Percentiles rank a stretch among this genome's conserved stretches.
Conservation (phyloP, 1,140 invertebrate species). For the Vanessa atalanta region DNA sequence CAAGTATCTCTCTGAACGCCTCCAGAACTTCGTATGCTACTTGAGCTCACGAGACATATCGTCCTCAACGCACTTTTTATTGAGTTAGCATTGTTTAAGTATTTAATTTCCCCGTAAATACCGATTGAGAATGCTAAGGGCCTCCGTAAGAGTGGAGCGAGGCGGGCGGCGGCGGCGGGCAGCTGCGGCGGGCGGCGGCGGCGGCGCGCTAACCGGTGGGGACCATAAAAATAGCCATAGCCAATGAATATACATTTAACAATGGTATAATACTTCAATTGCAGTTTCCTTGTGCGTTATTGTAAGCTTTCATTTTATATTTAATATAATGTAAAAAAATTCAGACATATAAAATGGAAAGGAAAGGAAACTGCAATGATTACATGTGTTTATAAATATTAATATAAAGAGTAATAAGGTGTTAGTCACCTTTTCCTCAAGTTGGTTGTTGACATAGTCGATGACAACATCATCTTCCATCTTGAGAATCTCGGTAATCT, state of each 20-base stretch:
- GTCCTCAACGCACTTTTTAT: slow-evolving; percentile 40
- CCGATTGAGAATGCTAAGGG: slow-evolving; percentile 77
- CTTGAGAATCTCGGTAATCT: slow-evolving; percentile 96
- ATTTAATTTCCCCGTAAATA: slow-evolving; percentile 80
- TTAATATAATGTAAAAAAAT: background rate
- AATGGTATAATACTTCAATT: slow-evolving; percentile 66
- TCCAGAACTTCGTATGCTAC: slow-evolving; percentile 35
- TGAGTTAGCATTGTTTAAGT: slow-evolving; percentile 70
- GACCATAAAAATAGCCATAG: slow-evolving; percentile 82
- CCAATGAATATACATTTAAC: slow-evolving; percentile 80
- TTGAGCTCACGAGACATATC: slow-evolving; percentile 22
- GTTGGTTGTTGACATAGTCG: slow-evolving; percentile 99
- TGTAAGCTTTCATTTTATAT: slow-evolving; percentile 2
- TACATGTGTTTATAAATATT: slow-evolving; percentile 67
- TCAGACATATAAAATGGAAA: slow-evolving; percentile 41
- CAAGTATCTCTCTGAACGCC: slow-evolving; percentile 69
- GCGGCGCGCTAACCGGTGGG: slow-evolving; percentile 78
- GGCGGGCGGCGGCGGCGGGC: slow-evolving; percentile 67
- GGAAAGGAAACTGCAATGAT: slow-evolving; percentile 78
- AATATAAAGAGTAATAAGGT: slow-evolving; percentile 45
- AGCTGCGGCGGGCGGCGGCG: slow-evolving; percentile 65
- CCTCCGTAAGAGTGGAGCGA: slow-evolving; percentile 70
- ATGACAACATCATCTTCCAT: slow-evolving; percentile 99
- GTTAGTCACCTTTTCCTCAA: slow-evolving; percentile 92
- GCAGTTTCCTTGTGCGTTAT: slow-evolving; percentile 65